Conservation (phyloP, 1,140 invertebrate species). For the Globodera rostochiensis region DNA sequence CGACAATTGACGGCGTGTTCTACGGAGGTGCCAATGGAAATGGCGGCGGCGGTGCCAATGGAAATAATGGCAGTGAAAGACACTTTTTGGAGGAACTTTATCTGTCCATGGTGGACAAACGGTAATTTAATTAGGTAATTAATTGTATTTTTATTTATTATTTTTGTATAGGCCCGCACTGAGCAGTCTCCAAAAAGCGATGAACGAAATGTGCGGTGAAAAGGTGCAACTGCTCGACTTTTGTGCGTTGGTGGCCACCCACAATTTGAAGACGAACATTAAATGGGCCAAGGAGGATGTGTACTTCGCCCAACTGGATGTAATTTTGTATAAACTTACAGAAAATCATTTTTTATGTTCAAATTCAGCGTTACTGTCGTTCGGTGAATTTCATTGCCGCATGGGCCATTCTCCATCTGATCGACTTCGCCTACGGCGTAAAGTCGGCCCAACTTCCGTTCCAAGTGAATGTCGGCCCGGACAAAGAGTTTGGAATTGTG, state of each 20-base stretch:
- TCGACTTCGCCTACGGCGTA: conserved; percentile 48
- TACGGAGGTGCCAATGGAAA: conserved; percentile 10
- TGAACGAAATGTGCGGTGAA: background rate
- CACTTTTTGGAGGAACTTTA: conserved; percentile 35
- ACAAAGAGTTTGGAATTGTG: conserved; percentile 23
- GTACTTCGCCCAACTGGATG: conserved; percentile 27
- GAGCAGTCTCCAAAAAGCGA: conserved; percentile 21
- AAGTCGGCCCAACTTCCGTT: conserved; percentile 41
- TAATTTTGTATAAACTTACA: background rate
- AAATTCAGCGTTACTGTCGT: conserved; percentile 23
- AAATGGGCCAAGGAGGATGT: conserved; percentile 34
- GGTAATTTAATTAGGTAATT: conserved; percentile 13
- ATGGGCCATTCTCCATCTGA: conserved; percentile 50
- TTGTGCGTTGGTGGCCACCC: conserved; percentile 21
- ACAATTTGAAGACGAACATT: conserved; percentile 31
- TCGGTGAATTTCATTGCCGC: conserved; percentile 18
- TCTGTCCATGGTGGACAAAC: conserved; percentile 26
- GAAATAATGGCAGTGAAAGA: background rate
- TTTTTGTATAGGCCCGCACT: conserved; percentile 29
- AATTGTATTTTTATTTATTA: background rate
- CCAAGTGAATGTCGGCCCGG: conserved; percentile 13
- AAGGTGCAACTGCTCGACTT: conserved; percentile 32
- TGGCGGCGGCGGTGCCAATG: background rate
- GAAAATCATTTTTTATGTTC: background rate
- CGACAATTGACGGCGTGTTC: conserved; percentile 51